Conservation (phyloP, 2,888 invertebrate genomes). For the Amphimallon solstitiale region DNA sequence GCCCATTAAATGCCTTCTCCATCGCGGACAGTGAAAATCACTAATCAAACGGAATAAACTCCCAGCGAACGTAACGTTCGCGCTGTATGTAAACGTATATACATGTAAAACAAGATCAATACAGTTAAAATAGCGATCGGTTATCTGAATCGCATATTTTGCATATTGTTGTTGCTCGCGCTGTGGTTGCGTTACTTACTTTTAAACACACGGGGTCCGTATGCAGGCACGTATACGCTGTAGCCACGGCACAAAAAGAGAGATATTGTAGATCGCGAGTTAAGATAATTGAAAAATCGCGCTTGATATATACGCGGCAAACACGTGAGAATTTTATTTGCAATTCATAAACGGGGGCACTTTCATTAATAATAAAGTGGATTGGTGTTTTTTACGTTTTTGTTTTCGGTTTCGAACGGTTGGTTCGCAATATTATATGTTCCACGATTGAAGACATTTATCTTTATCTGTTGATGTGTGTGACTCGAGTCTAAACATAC, state of each 20-base stretch:
- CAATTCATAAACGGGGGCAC: constrained; percentile 44
- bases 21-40: background rate
- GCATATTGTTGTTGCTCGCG: background rate
- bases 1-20: constrained; percentile 4
- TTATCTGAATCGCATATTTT: constrained; percentile 13
- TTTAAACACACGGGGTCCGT: too few relatives aligned
- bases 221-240: background rate
- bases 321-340: constrained; percentile 53
- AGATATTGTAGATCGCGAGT: too few relatives aligned
- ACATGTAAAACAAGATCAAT: constrained; percentile 25
- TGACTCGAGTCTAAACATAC: too few relatives aligned
- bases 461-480: too few relatives aligned
- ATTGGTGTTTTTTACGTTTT: too few relatives aligned
- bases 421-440: background rate
- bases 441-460: background rate
- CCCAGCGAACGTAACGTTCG: background rate
- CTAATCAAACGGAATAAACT: constrained; percentile 20
- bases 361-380: constrained; percentile 46
- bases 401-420: constrained; percentile 35
- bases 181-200: background rate
- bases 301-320: constrained; percentile 49
- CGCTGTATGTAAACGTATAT: too few relatives aligned
- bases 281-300: constrained; percentile 50
- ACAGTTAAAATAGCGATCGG: constrained; percentile 18
- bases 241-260: background rate